Evolutionary conservation across 2,888 invertebrate species (phyloP).

Genomic region (Acleris cristana): DNA sequence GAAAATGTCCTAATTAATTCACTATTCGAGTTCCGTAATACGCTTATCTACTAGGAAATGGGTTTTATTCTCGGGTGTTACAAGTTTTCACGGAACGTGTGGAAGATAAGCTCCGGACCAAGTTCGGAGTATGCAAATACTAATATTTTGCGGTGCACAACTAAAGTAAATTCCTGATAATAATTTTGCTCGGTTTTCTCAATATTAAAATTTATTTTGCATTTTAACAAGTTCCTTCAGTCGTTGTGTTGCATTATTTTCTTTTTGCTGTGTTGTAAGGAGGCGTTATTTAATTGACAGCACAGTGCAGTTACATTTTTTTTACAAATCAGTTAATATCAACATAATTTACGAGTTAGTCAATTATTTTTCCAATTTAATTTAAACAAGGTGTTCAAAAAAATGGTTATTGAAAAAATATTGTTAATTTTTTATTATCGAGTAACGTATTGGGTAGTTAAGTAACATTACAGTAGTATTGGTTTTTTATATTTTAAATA

Average conservation of each 20-base stretch:
- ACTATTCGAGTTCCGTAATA: background rate
- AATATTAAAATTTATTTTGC: conserved; percentile 1
- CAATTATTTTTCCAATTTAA: too few relatives aligned
- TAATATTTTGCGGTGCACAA: conserved; percentile 27
- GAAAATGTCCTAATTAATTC: conserved; percentile 10
- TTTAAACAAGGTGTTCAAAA: too few relatives aligned
- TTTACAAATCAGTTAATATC: too few relatives aligned
- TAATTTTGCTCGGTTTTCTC: conserved; percentile 2
- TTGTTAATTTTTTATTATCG: too few relatives aligned
- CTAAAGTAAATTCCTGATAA: conserved; percentile 19
- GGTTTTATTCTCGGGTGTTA: conserved; percentile 3
- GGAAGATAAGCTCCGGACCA: conserved; percentile 25
- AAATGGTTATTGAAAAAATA: too few relatives aligned
- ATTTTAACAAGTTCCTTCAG: background rate
- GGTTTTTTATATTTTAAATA: too few relatives aligned
- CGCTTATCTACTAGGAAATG: conserved; percentile 26
- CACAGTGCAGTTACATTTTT: too few relatives aligned
- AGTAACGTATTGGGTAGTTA: too few relatives aligned
- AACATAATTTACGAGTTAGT: too few relatives aligned
- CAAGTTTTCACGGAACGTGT: conserved; percentile 27
- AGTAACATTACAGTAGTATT: too few relatives aligned
- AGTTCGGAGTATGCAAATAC: conserved; percentile 31
- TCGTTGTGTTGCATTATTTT: too few relatives aligned
- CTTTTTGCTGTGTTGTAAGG: background rate
- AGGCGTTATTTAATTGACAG: too few relatives aligned